These are phyloP conservation scores for Abramis brama DNA, from an alignment of 2,113 vertebrate genomes.

Conservation along the genomic window DNA sequence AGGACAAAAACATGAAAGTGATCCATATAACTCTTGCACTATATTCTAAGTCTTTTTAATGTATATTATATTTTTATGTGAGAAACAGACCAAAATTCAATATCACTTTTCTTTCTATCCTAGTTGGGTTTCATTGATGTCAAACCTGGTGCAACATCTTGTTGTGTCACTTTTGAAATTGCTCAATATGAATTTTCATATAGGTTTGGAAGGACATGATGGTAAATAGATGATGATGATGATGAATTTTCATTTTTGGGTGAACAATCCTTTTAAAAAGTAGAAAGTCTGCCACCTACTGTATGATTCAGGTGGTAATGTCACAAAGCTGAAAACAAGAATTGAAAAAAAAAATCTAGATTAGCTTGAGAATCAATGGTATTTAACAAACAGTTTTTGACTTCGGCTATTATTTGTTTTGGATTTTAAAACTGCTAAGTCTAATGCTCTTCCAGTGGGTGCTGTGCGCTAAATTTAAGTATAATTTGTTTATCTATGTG, in stretches of 20 bases:
- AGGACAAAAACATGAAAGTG: neutral
- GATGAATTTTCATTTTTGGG: neutral
- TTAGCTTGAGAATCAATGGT: neutral
- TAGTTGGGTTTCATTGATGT: neutral
- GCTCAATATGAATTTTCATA: neutral
- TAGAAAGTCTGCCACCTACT: slow-evolving; percentile 18
- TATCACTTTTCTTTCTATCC: neutral
- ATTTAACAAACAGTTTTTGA: neutral
- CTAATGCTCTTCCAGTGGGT: neutral
- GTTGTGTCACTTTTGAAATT: neutral
- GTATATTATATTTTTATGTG: neutral
- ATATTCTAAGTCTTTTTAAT: too few relatives aligned
- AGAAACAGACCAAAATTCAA: neutral
- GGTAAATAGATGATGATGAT: neutral
- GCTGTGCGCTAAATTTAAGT: slow-evolving; percentile 19
- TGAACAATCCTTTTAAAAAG: neutral
- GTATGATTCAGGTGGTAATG: neutral
- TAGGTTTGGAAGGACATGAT: neutral
- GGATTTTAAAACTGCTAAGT: neutral
- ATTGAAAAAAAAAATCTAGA: neutral
- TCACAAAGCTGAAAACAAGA: neutral
- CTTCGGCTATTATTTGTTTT: neutral
- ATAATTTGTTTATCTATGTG: slow-evolving; percentile 6
- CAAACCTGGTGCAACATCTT: neutral
- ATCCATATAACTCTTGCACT: neutral